These are phyloP conservation scores for Chlorops oryzae DNA, from an alignment of 1,140 invertebrate genomes.

Conservation along the genomic window DNA sequence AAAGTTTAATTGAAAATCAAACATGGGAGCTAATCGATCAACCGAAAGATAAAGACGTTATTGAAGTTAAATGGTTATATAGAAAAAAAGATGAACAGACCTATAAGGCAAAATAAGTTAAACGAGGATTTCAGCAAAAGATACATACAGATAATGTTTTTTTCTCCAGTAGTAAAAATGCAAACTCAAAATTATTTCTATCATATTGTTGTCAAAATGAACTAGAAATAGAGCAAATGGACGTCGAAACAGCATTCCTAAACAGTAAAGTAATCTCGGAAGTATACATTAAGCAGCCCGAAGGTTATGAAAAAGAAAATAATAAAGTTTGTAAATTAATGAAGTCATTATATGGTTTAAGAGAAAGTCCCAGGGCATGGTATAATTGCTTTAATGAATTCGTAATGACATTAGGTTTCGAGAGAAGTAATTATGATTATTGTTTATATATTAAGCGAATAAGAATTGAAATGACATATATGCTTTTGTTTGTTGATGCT, in stretches of 20 bases:
- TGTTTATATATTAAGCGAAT: too few relatives aligned
- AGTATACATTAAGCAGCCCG: constrained; percentile 29
- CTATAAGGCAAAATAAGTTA: constrained; percentile 31
- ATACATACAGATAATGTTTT: constrained; percentile 23
- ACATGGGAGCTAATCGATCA: too few relatives aligned
- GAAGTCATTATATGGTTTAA: constrained; percentile 18
- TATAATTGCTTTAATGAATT: constrained; percentile 31
- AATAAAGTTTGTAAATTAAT: constrained; percentile 16
- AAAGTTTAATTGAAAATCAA: too few relatives aligned
- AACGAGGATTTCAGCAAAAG: constrained; percentile 39
- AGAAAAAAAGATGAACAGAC: constrained; percentile 19
- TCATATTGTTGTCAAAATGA: constrained; percentile 29
- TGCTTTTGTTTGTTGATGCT: too few relatives aligned
- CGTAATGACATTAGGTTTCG: constrained; percentile 10
- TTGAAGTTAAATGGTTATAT: constrained; percentile 36
- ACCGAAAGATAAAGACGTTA: constrained; percentile 20
- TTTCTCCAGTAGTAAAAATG: constrained; percentile 23
- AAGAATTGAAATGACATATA: too few relatives aligned
- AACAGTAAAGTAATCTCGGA: too few relatives aligned
- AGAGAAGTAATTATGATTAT: constrained; percentile 16
- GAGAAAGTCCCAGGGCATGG: constrained; percentile 32
- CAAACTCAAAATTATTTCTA: constrained; percentile 37
- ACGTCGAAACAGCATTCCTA: too few relatives aligned
- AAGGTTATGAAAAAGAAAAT: constrained; percentile 33
- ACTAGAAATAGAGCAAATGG: too few relatives aligned